Percentiles rank a stretch among this genome's conserved stretches.
Evolutionary conservation across 2,113 vertebrate species (phyloP).

Genomic region (Protobothrops mucrosquamatus): DNA sequence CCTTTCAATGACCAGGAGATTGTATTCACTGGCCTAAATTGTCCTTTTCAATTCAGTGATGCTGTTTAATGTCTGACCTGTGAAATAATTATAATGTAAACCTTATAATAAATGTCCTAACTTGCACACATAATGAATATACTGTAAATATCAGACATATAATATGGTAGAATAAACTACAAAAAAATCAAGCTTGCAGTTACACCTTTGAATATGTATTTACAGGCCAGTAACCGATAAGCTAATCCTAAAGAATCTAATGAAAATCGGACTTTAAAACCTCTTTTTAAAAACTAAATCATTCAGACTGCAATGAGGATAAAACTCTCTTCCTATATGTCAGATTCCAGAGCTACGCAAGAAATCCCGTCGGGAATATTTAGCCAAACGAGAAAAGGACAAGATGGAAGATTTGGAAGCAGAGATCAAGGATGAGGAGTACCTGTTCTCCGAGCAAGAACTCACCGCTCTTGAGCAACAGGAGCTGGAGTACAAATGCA

Average conservation of each 20-base stretch:
- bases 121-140: too few relatives aligned
- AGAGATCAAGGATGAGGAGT: conserved; percentile 85
- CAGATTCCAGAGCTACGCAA: conserved; percentile 89
- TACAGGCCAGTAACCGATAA: not conserved
- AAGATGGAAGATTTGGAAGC: conserved; percentile 92
- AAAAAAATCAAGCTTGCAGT: not conserved
- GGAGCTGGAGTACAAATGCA: conserved; percentile 81
- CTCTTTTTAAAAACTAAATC: not conserved
- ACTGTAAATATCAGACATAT: not conserved
- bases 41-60: too few relatives aligned
- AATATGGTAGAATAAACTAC: not conserved
- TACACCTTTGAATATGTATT: not conserved
- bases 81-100: not conserved
- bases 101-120: not conserved
- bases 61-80: not conserved
- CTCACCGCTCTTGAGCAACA: conserved; percentile 71
- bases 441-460: conserved; percentile 75
- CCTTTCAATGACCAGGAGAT: too few relatives aligned
- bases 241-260: not conserved
- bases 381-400: conserved; percentile 85
- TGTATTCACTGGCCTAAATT: too few relatives aligned
- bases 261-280: not conserved
- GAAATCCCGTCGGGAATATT: conserved; percentile 83
- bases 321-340: not conserved
- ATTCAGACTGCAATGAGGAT: not conserved